phyloP scores from a whole-genome alignment of 2,797 vertebrate genomes.

The Anguilla megastoma region DNA sequence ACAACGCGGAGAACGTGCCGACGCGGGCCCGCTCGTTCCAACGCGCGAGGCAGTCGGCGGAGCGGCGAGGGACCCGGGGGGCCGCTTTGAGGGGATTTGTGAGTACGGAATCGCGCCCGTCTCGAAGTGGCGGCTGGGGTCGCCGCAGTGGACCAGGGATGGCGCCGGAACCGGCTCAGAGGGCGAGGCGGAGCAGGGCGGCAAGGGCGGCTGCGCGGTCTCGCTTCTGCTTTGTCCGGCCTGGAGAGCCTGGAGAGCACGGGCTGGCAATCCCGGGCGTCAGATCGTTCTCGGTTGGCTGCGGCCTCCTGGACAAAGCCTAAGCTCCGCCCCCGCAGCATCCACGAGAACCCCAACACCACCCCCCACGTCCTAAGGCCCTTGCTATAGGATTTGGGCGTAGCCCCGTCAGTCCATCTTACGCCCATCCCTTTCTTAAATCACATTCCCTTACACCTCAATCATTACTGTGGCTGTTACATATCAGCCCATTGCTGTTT shows the following conservation, averaged over 20 bases:
- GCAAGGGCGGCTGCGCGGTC: not conserved
- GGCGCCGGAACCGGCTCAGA: too few species aligned
- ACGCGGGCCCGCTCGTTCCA: not conserved
- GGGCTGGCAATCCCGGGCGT: not conserved
- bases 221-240: not conserved
- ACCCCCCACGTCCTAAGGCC: not conserved
- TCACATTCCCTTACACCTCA: not conserved
- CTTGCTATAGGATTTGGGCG: too few species aligned
- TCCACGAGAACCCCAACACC: too few species aligned
- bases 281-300: not conserved
- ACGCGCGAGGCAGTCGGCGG: not conserved
- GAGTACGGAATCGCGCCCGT: conserved; percentile 43
- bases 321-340: not conserved
- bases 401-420: not conserved
- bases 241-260: too few species aligned
- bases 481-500: not conserved
- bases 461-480: not conserved
- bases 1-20: conserved; percentile 30
- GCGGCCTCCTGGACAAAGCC: not conserved
- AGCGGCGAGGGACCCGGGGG: conserved; percentile 34
- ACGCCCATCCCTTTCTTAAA: not conserved
- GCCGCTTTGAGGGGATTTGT: conserved; percentile 45
- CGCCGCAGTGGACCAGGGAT: not conserved
- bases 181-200: not conserved
- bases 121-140: not conserved